These are phyloP conservation scores for Drosophila bocqueti DNA, from an alignment of 1,140 invertebrate species.

Conservation along the genomic window DNA sequence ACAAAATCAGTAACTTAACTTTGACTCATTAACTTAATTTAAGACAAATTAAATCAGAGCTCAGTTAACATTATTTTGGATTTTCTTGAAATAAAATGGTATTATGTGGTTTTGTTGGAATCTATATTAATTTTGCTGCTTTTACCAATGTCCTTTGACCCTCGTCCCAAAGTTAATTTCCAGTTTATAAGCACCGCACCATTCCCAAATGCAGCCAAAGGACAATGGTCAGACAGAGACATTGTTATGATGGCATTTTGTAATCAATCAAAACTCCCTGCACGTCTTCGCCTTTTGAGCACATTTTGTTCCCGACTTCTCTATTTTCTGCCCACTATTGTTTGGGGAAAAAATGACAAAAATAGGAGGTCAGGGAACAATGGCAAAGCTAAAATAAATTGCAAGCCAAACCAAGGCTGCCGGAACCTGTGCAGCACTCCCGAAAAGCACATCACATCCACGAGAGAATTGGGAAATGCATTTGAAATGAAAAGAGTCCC, in stretches of 20 bases:
- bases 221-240: neutral
- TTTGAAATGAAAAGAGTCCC: conserved; percentile 11
- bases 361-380: conserved; percentile 5
- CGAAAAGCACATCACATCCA: neutral
- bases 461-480: conserved; percentile 34
- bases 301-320: too few relatives aligned
- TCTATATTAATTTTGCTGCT: too few relatives aligned
- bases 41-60: too few relatives aligned
- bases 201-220: neutral
- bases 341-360: conserved; percentile 6
- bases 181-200: conserved; percentile 1
- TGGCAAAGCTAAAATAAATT: conserved; percentile 50
- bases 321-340: neutral
- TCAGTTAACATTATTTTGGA: too few relatives aligned
- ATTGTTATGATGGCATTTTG: neutral
- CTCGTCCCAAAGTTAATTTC: conserved; percentile 16
- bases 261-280: too few relatives aligned
- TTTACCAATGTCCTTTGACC: neutral
- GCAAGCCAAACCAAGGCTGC: conserved; percentile 23
- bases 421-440: conserved; percentile 11
- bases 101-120: too few relatives aligned
- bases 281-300: too few relatives aligned
- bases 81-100: too few relatives aligned
- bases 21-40: too few relatives aligned
- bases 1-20: neutral